Percentiles rank a stretch among this genome's conserved stretches.
These are phyloP conservation scores for Solenodon paradoxus DNA, from an alignment of 2,113 vertebrate genomes.

Conservation along the genomic window DNA sequence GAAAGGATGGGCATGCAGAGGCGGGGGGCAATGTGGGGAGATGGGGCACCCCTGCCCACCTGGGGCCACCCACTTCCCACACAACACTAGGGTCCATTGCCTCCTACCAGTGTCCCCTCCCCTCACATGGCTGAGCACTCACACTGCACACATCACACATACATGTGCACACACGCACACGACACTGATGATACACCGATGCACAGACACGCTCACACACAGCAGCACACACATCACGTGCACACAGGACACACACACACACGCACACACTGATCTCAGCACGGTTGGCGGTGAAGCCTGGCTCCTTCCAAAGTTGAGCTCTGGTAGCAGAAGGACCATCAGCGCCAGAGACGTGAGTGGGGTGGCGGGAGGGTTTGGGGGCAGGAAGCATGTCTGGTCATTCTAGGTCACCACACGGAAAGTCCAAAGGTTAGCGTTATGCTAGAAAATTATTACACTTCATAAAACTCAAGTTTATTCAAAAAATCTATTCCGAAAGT, in stretches of 20 bases:
- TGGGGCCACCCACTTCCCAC: background rate
- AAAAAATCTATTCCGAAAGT: slow-evolving; percentile 81
- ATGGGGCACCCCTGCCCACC: background rate
- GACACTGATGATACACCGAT: too few relatives aligned
- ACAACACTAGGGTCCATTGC: background rate
- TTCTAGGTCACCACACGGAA: slow-evolving; percentile 67
- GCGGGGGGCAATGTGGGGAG: fast-evolving
- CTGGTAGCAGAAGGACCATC: background rate
- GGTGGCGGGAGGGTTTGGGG: too few relatives aligned
- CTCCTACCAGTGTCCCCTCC: background rate
- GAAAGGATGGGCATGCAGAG: slow-evolving; percentile 50
- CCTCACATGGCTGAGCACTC: background rate
- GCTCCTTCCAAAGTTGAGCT: too few relatives aligned
- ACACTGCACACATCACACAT: too few relatives aligned
- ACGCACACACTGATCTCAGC: too few relatives aligned
- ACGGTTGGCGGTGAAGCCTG: too few relatives aligned
- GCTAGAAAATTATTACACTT: slow-evolving; percentile 82
- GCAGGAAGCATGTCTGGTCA: slow-evolving; percentile 9
- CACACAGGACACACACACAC: background rate
- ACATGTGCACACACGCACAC: too few relatives aligned
- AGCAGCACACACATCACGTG: background rate
- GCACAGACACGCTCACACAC: fast-evolving
- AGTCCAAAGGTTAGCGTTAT: slow-evolving; percentile 70
- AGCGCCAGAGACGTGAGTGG: too few relatives aligned
- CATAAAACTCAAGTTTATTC: slow-evolving; percentile 83